Evolutionary conservation across 2,113 vertebrate species (phyloP).

Genomic region (Poeciliopsis turrubarensis): DNA sequence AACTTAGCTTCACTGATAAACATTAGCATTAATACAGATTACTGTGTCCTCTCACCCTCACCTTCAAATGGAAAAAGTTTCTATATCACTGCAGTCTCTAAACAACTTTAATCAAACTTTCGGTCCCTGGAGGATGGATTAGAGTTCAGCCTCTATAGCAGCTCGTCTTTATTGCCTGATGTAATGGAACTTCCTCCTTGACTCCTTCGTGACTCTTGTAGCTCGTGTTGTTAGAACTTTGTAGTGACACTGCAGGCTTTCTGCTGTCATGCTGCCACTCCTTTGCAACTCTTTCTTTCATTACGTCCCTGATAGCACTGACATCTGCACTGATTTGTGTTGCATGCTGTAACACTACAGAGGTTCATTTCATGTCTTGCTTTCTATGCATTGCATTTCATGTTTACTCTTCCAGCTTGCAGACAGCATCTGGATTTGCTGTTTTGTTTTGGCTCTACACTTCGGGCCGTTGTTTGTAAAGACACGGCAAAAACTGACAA

Average conservation of each 20-base stretch:
- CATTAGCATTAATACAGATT: background rate
- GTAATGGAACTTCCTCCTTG: slow-evolving; percentile 43
- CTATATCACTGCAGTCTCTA: background rate
- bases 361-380: slow-evolving; percentile 24
- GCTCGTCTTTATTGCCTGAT: background rate
- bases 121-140: slow-evolving; percentile 28
- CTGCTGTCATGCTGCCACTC: slow-evolving; percentile 8
- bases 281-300: background rate
- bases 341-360: slow-evolving; percentile 50
- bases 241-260: slow-evolving; percentile 29
- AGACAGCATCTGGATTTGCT: slow-evolving; percentile 4
- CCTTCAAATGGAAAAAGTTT: background rate
- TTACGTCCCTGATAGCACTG: slow-evolving; percentile 4
- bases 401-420: slow-evolving; percentile 1
- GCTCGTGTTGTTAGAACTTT: slow-evolving; percentile 29
- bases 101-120: background rate
- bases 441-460: background rate
- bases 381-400: slow-evolving; percentile 19
- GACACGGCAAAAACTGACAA: no score
- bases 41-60: background rate
- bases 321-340: slow-evolving; percentile 6
- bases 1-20: background rate
- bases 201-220: slow-evolving; percentile 51
- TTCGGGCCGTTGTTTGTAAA: no score
- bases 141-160: slow-evolving; percentile 8